These are phyloP conservation scores for Cercopithecus neglectus DNA, from an alignment of 2,797 vertebrate genomes.

Conservation along the genomic window DNA sequence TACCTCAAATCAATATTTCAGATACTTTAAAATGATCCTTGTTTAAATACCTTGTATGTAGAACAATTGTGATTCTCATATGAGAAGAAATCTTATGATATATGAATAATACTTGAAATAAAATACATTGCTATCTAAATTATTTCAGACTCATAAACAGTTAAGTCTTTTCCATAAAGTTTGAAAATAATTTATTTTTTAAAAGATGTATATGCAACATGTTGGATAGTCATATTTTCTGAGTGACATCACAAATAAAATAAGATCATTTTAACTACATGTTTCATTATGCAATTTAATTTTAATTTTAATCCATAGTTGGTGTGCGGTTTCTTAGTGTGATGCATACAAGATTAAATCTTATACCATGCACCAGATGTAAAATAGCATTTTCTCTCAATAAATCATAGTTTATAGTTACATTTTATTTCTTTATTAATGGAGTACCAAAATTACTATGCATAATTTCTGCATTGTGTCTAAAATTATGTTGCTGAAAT, in stretches of 20 bases:
- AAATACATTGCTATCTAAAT: slow-evolving; percentile 11
- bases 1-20: neutral
- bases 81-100: neutral
- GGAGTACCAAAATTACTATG: slow-evolving; percentile 72
- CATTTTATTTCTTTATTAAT: slow-evolving; percentile 75
- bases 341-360: slow-evolving; percentile 56
- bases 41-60: neutral
- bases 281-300: slow-evolving; percentile 16
- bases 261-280: neutral
- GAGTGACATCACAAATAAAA: slow-evolving; percentile 27
- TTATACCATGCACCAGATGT: slow-evolving; percentile 42
- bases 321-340: neutral
- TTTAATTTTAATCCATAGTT: neutral
- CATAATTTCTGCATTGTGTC: slow-evolving; percentile 75
- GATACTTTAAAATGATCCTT: neutral
- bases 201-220: neutral
- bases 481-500: slow-evolving; percentile 80
- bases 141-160: neutral
- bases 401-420: slow-evolving; percentile 58
- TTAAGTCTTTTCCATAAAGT: neutral
- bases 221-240: neutral
- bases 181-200: slow-evolving; percentile 29
- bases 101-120: neutral
- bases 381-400: slow-evolving; percentile 76
- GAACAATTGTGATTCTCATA: neutral